A percentile compares a stretch with the other conserved stretches of the same genome.
These are phyloP conservation scores for Nannospalax galili DNA, from an alignment of 2,113 vertebrate species.

Conservation along the genomic window DNA sequence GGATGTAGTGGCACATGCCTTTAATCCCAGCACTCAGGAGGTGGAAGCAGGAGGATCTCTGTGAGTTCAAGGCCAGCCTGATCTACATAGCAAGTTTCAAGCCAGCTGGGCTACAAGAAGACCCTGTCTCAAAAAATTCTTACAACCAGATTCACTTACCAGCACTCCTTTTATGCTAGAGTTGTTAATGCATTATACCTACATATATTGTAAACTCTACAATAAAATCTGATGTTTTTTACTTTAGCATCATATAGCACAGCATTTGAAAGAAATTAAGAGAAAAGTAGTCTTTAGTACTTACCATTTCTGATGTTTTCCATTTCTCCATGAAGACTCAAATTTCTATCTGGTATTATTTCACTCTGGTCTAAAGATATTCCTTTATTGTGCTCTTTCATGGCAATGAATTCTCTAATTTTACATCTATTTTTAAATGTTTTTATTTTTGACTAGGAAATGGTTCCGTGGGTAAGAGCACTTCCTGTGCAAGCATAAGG, in stretches of 20 bases:
- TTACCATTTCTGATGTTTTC: not conserved
- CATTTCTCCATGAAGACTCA: not conserved
- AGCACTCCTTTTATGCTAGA: not conserved
- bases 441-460: no score
- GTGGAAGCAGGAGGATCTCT: no score
- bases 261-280: not conserved
- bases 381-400: no score
- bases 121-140: no score
- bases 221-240: not conserved
- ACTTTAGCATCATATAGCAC: not conserved
- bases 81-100: no score
- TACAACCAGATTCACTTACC: no score
- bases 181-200: not conserved
- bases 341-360: not conserved
- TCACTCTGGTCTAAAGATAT: not conserved
- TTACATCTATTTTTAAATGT: not conserved
- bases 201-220: not conserved
- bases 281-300: not conserved
- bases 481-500: no score
- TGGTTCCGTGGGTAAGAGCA: no score
- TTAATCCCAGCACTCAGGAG: no score
- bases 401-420: not conserved
- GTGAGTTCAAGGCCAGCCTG: no score
- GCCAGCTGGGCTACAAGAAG: no score
- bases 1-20: no score